Evolutionary conservation across 1,140 invertebrate species (phyloP), one percentile per base, ranked within the genome.

Genomic region (Eupristina koningsbergeri): DNA sequence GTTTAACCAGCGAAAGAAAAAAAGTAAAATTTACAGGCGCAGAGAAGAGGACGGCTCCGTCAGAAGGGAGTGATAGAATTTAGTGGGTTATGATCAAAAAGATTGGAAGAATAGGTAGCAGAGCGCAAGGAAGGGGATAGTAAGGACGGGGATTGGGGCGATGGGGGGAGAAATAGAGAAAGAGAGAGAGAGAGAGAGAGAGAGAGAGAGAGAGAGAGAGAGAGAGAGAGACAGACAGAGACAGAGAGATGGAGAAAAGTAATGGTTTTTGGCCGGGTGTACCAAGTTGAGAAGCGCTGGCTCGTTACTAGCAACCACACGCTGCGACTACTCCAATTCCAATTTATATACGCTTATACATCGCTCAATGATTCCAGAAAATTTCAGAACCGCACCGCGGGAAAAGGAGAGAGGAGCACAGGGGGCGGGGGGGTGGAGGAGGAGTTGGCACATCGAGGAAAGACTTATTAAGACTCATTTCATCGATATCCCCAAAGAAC

Each of bases 261-360:
- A 29, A 76, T 36, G 63, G 69, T 63, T 31, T 26, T 71, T 19
- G 67, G 19, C n/a, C 22, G 67, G 39, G 67, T 71, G 67, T 36
- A 36, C 36, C 36, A 71, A 36, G 22, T 58, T 31, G 76, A 83
- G 47, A 80, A 85, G 71, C 78, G 41, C 67, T 19, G 67, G 69
- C 61, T 53, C 74, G 67, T 71, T 71, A 71, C 67, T n/a, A 36
- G 67, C 67, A 71, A 71, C 67, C 67, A 41, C 67, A 71, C 39
- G 36, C 36, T 71, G 67, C 67, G 67, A 71, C 67, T 31, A 71
- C 67, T 71, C 67, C 67, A 41, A 71, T 71, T 71, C 67, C 67
- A 71, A 71, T 71, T 71, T 71, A 71, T 71, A 36, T 41, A 19
- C 67, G 67, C 67, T 71, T 36, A 36, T 11, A 36, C 2, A 29